These are phyloP conservation scores for Mycetomoellerius zeteki DNA, from an alignment of 1,140 invertebrate genomes.

Conservation along the genomic window DNA sequence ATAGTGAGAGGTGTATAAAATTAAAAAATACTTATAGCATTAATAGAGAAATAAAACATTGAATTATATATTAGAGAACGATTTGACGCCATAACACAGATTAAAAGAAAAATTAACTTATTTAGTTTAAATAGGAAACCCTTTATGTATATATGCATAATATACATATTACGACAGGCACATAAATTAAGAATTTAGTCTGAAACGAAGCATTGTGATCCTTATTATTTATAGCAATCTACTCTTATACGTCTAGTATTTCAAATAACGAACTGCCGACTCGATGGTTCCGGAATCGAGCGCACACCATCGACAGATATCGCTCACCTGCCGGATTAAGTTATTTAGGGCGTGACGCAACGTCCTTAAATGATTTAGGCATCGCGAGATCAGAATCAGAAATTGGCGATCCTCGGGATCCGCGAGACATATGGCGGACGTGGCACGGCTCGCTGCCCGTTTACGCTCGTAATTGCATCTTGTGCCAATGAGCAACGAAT, in stretches of 20 bases:
- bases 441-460: conserved; percentile 62
- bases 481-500: conserved; percentile 85
- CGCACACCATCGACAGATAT: conserved; percentile 22
- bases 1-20: too few species aligned
- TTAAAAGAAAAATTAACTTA: too few species aligned
- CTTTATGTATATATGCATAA: too few species aligned
- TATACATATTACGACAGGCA: not conserved
- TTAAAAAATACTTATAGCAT: too few species aligned
- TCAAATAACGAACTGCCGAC: conserved; percentile 5
- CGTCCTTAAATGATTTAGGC: conserved; percentile 76
- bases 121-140: too few species aligned
- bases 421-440: conserved; percentile 84
- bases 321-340: conserved; percentile 72
- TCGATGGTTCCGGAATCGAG: conserved; percentile 33
- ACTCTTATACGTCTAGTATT: not conserved
- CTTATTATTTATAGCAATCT: conserved; percentile 1
- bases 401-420: conserved; percentile 66
- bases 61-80: too few species aligned
- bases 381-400: conserved; percentile 73
- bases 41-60: too few species aligned
- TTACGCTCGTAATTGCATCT: conserved; percentile 84
- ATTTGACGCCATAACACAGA: too few species aligned
- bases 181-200: not conserved
- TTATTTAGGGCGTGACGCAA: conserved; percentile 68
- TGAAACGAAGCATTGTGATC: not conserved